Evolutionary conservation across 2,797 vertebrate genomes (phyloP), one percentile per base, ranked within the genome.

Genomic region (Epinephelus coioides): DNA sequence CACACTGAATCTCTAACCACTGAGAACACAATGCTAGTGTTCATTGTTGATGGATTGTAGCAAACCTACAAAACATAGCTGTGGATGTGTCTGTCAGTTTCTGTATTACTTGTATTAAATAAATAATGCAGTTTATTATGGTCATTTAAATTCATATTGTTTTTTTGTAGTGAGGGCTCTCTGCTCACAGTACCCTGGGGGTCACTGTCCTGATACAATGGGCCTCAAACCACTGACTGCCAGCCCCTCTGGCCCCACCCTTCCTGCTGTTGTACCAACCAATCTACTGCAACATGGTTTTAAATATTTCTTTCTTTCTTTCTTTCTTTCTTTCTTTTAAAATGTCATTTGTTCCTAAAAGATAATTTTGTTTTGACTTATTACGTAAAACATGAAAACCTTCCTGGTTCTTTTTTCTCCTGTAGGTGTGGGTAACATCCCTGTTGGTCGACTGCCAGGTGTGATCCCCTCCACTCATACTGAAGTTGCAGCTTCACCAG

Each of bases 161-260:
- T 44, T 13, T 17, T n/a, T 2, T 55, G 27, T 3, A 85, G 81
- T 2, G 1, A 69, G 30, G 30, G 6, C 44, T 11, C 46, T 12
- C 61, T 86, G 82, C 76, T 44, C 65, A 9, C 67, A 75, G 51
- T 46, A 63, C 27, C 62, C 65, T 30, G 75, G 74, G 10, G 57
- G 8, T 49, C 71, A 63, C 12, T 83, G 82, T 60, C 51, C 61
- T 14, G 73, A 47, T 43, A 9, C 59, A 8, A 40, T 11, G 3
- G 30, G 50, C 30, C 49, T 43, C 17, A 57, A 69, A 59, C 18
- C 75, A 3, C 27, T 63, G 69, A 23, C 40, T 43, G 60, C 17
- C 4, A 15, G 69, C 43, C 72, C 61, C 46, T 63, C 67, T 50
- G 72, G 82, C 14, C 69, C 51, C 44, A 13, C 10, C 30, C 55